Base-by-base conservation (phyloP, 1,140 invertebrate species). In the Campodea augens region DNA sequence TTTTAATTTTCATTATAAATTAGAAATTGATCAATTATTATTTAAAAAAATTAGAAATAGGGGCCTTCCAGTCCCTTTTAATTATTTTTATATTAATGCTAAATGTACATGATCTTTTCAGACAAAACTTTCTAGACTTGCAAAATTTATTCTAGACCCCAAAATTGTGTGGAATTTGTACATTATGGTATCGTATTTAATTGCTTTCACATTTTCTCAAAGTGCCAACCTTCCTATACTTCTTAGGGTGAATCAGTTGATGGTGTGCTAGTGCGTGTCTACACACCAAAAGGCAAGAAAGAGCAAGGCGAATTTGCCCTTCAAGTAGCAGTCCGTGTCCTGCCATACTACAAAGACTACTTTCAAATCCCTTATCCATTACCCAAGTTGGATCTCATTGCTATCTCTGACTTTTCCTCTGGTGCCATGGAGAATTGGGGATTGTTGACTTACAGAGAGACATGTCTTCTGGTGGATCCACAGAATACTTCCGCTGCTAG, bases 351-450 rank as follows among this genome's bases (percentile, higher is more conserved):
- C 60, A 90, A 91, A 53, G 75, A 87, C 21, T 95, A 95, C 58
- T 96, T 96, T 63, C 75, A 86, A 46, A 87, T 97, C 51, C 79
- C 85, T 1, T 98, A 96, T 70, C 91, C 91, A 0, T 62, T 98
- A 32, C 89, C 90, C 7, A 97, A 98, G 63, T 82, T 93, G 57
- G 92, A 98, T 67, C 71, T 93, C 37, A 87, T 97, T 55, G 89
- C 89, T 22, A 86, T 97, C 57, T 78, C 89, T 15, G 90, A 96
- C 60, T 96, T 92, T 54, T 78, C 80, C 25, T 73, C 76, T 25
- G 74, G 87, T 49, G 90, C 89, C 32, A 96, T 97, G 90, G 91
- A 96, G 63, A 95, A 96, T 63, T 96, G 90, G 91, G 90, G 89
- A 18, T 57, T 86, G 12, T 72, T 86, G 3, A 83, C 78, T 0